Evolutionary conservation across 2,113 vertebrate species (phyloP).

Genomic region (Eubucco bourcierii): DNA sequence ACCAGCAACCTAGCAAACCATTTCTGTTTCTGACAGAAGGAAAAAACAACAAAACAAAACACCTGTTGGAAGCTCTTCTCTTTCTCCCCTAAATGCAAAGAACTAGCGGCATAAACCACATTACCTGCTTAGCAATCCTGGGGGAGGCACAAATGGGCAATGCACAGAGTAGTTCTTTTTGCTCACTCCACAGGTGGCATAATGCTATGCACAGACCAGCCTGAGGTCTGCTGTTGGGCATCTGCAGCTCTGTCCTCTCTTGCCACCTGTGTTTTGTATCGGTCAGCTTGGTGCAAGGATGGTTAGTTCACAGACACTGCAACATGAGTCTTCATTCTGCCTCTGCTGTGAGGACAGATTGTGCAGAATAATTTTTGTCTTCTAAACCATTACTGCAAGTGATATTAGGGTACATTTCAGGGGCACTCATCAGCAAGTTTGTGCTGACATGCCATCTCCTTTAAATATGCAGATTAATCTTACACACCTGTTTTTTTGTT

Average conservation of each 20-base stretch:
- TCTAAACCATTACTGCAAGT: background rate
- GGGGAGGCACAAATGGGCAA: fast-evolving
- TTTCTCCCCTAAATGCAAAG: background rate
- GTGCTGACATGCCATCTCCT: background rate
- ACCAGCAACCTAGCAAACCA: background rate
- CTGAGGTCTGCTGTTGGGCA: background rate
- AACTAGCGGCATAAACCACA: background rate
- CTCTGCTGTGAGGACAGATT: background rate
- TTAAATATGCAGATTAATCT: background rate
- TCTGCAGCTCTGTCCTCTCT: background rate
- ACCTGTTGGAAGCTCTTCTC: background rate
- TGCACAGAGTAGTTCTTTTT: background rate
- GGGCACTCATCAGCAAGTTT: background rate
- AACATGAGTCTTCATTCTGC: background rate
- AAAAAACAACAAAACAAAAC: background rate
- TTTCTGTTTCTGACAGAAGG: background rate
- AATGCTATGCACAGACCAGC: background rate
- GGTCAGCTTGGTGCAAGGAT: background rate
- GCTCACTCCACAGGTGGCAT: background rate
- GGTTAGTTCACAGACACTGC: background rate
- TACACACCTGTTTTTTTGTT: background rate
- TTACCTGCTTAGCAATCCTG: background rate
- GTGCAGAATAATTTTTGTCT: background rate
- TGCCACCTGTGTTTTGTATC: background rate
- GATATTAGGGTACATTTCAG: background rate